These are phyloP conservation scores for Temnothorax ravouxi DNA, from an alignment of 2,888 invertebrate genomes.

Conservation along the genomic window DNA sequence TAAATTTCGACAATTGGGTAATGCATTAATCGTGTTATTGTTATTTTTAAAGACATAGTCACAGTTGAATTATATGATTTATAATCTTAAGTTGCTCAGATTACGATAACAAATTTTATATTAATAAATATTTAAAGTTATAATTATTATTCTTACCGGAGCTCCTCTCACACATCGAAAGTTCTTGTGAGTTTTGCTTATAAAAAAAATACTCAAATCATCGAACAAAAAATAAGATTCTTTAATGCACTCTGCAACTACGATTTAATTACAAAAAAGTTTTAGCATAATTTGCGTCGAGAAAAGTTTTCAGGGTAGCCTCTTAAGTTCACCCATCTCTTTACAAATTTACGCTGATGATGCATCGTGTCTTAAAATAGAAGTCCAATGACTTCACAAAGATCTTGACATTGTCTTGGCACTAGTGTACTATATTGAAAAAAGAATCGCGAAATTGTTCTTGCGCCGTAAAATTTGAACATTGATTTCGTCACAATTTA, in stretches of 20 bases:
- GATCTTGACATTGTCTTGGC: conserved; percentile 72
- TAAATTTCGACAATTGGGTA: conserved; percentile 1
- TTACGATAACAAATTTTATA: background rate
- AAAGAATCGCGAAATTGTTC: background rate
- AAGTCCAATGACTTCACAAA: conserved; percentile 71
- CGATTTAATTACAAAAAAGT: conserved; percentile 52
- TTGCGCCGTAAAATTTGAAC: background rate
- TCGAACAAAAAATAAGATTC: conserved; percentile 16
- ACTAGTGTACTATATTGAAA: conserved; percentile 5
- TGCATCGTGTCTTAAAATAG: conserved; percentile 70
- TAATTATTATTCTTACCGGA: background rate
- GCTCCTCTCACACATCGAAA: background rate
- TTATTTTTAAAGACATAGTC: background rate
- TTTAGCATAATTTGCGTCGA: conserved; percentile 46
- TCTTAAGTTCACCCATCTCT: conserved; percentile 43
- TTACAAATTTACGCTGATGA: conserved; percentile 62
- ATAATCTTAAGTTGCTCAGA: background rate
- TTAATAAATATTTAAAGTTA: background rate
- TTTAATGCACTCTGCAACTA: conserved; percentile 7
- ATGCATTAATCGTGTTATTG: background rate
- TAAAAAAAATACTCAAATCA: background rate
- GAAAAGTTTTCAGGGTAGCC: conserved; percentile 41
- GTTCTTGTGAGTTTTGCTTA: background rate
- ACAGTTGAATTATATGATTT: background rate
- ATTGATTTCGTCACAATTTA: conserved; percentile 9